Evolutionary conservation across 2,888 invertebrate genomes (phyloP), one percentile per base, ranked within the genome.

Genomic region (Parascotia fuliginaria): DNA sequence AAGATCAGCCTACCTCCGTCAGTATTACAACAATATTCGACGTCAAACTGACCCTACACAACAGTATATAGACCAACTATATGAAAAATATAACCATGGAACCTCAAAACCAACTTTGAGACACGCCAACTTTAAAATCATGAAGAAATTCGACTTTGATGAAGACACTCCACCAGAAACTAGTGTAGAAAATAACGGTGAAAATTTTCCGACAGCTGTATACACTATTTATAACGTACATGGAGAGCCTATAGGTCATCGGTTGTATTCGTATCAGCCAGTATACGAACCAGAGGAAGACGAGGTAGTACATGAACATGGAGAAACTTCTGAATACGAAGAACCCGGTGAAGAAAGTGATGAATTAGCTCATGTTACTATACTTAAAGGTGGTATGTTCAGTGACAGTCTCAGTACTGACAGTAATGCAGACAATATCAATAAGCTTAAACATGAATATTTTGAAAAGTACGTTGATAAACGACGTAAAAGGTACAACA

Each of bases 161-260:
- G 84, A 81, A 39, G 83, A 84, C 34, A 67, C 77, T 9, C 73
- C 75, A 37, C 67, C 78, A 5, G 81, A 77, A 22, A 73, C 77
- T 19, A 77, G 77, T 11, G 58, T 55, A 38, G 81, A 73, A 7
- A 67, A 73, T 16, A 74, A 80, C 46, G 80, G 70, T 1, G 87
- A 84, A 60, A 83, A 91, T 55, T 76, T 80, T 6, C 92, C 92
- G 0, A 92, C 91, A 15, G 87, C 91, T 15, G 79, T 92, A 0
- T 92, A 91, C 42, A 92, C 91, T 7, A 87, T 92, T 37, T 92
- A 85, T 24, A 91, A 92, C 70, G 80, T 90, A 0, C 88, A 91
- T n/a, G 92, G 91, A 13, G 90, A 91, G 69, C 89, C 90, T n/a
- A 85, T 92, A 28, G 90, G 88, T 0, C 92, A 92, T 51, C 87